Evolutionary conservation across 2,113 vertebrate species (phyloP), one percentile per base, ranked within the genome.

Genomic region (Lathamus discolor): DNA sequence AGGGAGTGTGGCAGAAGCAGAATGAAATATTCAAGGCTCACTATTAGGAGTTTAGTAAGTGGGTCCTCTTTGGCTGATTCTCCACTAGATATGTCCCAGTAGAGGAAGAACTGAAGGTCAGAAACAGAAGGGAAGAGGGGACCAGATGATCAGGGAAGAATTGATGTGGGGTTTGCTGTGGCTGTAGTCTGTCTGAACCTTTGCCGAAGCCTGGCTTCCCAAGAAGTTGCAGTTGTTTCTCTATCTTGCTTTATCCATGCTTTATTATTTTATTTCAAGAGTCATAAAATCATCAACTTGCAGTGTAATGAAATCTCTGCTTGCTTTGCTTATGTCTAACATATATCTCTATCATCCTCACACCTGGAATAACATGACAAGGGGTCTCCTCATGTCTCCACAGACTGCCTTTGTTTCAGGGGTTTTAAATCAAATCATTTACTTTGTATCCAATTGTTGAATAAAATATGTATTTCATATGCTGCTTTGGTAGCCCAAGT

Each of bases 381-480:
- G 63, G 39, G 43, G 11, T 76, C 54, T 77, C 76, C 68, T 83
- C 28, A 6, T 61, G 25, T 77, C 82, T 88, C 92, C 86, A 83
- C 62, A 92, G 86, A 37, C 48, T 86, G 80, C 44, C 80, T 94
- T 92, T 92, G 57, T 94, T 89, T 84, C 52, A 68, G 69, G 37
- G 54, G 18, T 87, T 81, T 90, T 64, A 92, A 94, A 90, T 92
- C 73, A 84, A 81, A 69, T 54, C 0, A 16, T 73, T 93, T 88
- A 61, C 73, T 91, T 94, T 82, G 28, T 94, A 43, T 81, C 73
- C 83, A 57, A 49, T 90, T 91, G 73, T 93, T 84, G 49, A 74
- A 84, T 92, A 84, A 96, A 96, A 92, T 94, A 86, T 22, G 57
- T 81, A 79, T 88, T 94, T 96, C 77, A 88, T 90, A 82, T 94